Percentiles rank a stretch among this genome's conserved stretches.
These are phyloP conservation scores for Macrosiphum euphorbiae DNA, from an alignment of 2,888 invertebrate genomes.

Conservation along the genomic window DNA sequence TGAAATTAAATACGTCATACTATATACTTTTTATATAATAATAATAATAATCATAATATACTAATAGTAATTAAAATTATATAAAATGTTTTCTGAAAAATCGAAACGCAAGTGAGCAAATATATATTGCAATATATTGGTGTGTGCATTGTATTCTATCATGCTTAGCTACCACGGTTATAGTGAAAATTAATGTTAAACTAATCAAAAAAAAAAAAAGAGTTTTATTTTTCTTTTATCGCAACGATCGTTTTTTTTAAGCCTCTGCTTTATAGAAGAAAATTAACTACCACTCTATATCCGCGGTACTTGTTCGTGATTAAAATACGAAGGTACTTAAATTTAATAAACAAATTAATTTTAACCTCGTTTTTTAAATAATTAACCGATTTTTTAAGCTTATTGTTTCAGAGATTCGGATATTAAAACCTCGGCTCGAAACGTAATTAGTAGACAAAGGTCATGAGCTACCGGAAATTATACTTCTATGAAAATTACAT, in stretches of 20 bases:
- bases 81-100: not conserved
- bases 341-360: not conserved
- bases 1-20: not conserved
- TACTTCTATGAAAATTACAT: not conserved
- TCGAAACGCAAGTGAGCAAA: not conserved
- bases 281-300: not conserved
- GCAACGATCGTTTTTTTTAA: not conserved
- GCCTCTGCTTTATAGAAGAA: not conserved
- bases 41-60: not conserved
- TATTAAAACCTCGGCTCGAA: not conserved
- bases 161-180: not conserved
- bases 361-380: not conserved
- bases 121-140: not conserved
- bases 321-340: not conserved
- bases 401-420: not conserved
- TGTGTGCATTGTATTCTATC: not conserved
- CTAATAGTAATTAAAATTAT: not conserved
- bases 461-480: not conserved
- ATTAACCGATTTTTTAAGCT: not conserved
- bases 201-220: not conserved
- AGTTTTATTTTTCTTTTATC: not conserved
- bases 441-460: not conserved
- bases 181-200: not conserved
- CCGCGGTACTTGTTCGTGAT: not conserved
- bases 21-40: no score